These are phyloP conservation scores for mouse (Mus musculus) DNA, from an alignment of 2,113 vertebrate genomes.

Conservation along the genomic window GRCm39 chr2:36343001-36343500, in stretches of 20 bases:
- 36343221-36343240: neutral
- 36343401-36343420: too few species aligned
- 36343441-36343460: too few species aligned
- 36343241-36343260: constrained; percentile 60
- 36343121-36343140: constrained; percentile 79
- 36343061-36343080: constrained; percentile 63
- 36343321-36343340: constrained; percentile 65
- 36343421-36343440: too few species aligned
- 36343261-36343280: constrained; percentile 41
- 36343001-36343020: constrained; percentile 69
- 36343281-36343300: constrained; percentile 12
- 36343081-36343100: constrained; percentile 51
- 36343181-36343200: constrained; percentile 58
- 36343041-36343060: constrained; percentile 49
- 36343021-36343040: constrained; percentile 38
- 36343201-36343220: neutral
- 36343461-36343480: too few species aligned
- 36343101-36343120: constrained; percentile 51
- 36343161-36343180: constrained; percentile 68
- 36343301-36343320: constrained; percentile 70
- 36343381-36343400: neutral
- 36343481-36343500: too few species aligned
- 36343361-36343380: constrained; percentile 49
- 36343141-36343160: constrained; percentile 68
- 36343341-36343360: constrained; percentile 66